Evolutionary conservation across 1,140 invertebrate genomes (phyloP), one percentile per base, ranked within the genome.

Genomic region (Zaprionus africanus): DNA sequence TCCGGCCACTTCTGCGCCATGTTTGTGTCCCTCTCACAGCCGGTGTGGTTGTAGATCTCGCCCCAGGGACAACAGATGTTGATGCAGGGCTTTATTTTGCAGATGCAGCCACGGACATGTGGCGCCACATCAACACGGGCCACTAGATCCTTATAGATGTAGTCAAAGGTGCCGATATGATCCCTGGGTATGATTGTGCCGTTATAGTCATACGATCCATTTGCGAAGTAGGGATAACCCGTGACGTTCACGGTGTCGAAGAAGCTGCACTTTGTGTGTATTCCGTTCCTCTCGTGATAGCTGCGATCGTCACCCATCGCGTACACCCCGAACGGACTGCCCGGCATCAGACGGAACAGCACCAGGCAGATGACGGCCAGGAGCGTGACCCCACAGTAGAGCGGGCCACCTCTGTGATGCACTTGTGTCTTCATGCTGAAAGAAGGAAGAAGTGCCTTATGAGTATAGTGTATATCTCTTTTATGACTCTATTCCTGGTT

Each of bases 11-110:
- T 31, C 6, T 73, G 57, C 11, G 70, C 26, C 7, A 61, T 38
- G 22, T 11, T 41, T 4, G 63, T 73, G 41, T 92, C 76, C 1
- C 76, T 66, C 9, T 36, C 15, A 31, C 90, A 92, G 4, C 62
- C 56, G 0, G 22, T 46, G 22, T 38, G 17, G 22, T 75, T 72
- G n/a, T 71, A 92, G 4, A 71, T 38, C 5, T 78, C 61, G 0
- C 83, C 86, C 85, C 85, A 92, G 0, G 91, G 91, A 62, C 91
- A 92, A 43, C 91, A 92, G 5, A 92, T 80, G 28, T 92, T 92
- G 5, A 92, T 59, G 54, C 91, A 92, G 2, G 90, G 46, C 69
- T 91, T 92, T 43, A 92, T n/a, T 28, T 92, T 86, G 61, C 91
- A 92, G 41, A 91, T 76, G 36, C 91, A 92, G 1, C 81, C 91